A percentile compares a stretch with the other conserved stretches of the same genome.
phyloP scores from a whole-genome alignment of 2,113 vertebrate species.

The Vombatus ursinus region DNA sequence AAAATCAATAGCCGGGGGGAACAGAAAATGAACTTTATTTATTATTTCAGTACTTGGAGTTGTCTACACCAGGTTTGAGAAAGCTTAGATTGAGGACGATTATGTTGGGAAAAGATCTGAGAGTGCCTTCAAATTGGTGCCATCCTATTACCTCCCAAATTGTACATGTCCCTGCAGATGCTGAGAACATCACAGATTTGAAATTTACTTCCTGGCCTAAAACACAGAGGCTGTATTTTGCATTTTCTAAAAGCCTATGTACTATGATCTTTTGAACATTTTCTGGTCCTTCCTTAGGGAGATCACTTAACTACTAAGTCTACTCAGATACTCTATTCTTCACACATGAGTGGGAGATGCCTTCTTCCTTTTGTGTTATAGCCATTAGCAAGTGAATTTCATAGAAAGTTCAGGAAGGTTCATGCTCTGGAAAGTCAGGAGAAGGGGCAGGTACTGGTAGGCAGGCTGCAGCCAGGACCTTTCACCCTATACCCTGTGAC shows the following conservation, averaged over 20 bases:
- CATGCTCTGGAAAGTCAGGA: background rate
- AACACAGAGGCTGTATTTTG: background rate
- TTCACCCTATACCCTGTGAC: background rate
- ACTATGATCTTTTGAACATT: background rate
- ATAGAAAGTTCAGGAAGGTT: background rate
- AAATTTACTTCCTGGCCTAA: background rate
- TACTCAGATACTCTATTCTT: background rate
- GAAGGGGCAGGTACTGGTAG: background rate
- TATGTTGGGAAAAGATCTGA: background rate
- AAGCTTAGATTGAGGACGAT: background rate
- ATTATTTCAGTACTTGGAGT: background rate
- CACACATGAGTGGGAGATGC: background rate
- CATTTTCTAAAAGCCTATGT: background rate
- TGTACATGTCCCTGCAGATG: background rate
- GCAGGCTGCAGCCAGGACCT: background rate
- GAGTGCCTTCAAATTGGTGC: background rate
- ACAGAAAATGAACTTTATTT: background rate
- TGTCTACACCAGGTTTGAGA: background rate
- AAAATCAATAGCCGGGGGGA: background rate
- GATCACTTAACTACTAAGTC: background rate
- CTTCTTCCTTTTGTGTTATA: background rate
- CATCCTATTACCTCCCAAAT: background rate
- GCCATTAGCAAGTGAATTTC: background rate
- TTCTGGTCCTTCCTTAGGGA: background rate
- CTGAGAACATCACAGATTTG: background rate